A percentile compares a stretch with the other conserved stretches of the same genome.
These are phyloP conservation scores for Clarias laeviceps DNA, from an alignment of 2,797 vertebrate genomes.

Conservation along the genomic window DNA sequence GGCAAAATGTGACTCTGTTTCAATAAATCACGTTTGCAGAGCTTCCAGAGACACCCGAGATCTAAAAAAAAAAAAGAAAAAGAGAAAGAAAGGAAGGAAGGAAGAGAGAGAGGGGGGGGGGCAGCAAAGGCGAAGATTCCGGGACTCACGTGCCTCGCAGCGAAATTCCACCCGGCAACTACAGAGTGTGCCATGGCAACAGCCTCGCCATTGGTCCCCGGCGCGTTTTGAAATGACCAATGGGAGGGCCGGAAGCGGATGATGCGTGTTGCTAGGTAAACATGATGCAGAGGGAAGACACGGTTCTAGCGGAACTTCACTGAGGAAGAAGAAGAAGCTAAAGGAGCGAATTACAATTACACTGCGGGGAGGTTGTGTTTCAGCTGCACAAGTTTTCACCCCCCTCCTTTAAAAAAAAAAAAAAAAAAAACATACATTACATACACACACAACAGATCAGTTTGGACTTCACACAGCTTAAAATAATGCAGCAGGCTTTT, in stretches of 20 bases:
- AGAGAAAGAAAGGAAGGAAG: not conserved
- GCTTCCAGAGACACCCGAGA: conserved; percentile 77
- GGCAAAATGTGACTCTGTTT: conserved; percentile 67
- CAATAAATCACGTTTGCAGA: conserved; percentile 74
- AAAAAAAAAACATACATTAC: conserved; percentile 44
- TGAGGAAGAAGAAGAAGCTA: conserved; percentile 71
- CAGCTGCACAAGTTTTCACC: conserved; percentile 37
- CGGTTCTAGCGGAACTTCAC: conserved; percentile 81
- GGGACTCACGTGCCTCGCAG: conserved; percentile 85
- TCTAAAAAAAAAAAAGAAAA: conserved; percentile 60
- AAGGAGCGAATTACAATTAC: conserved; percentile 72
- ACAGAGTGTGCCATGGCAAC: conserved; percentile 91
- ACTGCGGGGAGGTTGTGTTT: conserved; percentile 65
- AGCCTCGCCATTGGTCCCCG: conserved; percentile 86
- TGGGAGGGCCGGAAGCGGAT: conserved; percentile 84
- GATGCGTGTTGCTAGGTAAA: conserved; percentile 93
- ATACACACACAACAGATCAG: conserved; percentile 29
- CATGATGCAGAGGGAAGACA: conserved; percentile 89
- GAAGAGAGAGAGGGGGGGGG: not conserved
- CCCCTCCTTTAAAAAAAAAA: too few species aligned
- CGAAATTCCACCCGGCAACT: conserved; percentile 88
- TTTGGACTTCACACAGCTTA: conserved; percentile 37
- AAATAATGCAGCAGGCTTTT: conserved; percentile 49
- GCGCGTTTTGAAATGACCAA: conserved; percentile 86
- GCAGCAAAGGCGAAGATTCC: conserved; percentile 76